Evolutionary conservation across 1,140 invertebrate genomes (phyloP).

Genomic region (Nymphalis io): DNA sequence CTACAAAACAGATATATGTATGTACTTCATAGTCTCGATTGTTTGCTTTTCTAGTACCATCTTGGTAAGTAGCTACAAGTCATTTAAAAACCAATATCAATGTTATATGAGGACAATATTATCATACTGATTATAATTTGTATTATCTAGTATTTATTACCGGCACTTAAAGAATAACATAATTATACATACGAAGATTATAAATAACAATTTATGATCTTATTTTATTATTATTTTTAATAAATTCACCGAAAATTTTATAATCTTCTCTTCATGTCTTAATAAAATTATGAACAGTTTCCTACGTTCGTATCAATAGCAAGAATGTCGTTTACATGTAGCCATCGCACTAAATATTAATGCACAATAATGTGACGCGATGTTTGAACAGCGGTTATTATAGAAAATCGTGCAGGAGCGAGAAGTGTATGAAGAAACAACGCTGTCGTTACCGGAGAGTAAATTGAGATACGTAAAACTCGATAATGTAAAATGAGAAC

Average conservation of each 20-base stretch:
- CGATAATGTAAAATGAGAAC: slow-evolving; percentile 8
- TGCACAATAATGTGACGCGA: slow-evolving; percentile 7
- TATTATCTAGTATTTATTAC: background rate
- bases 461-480: slow-evolving; percentile 8
- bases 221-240: no score
- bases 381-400: slow-evolving; percentile 12
- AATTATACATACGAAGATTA: no score
- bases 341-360: slow-evolving; percentile 10
- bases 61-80: background rate
- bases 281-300: background rate
- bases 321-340: background rate
- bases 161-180: no score
- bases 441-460: slow-evolving; percentile 5
- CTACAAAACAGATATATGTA: slow-evolving; percentile 22
- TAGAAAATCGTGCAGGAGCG: slow-evolving; percentile 11
- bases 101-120: slow-evolving; percentile 1
- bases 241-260: no score
- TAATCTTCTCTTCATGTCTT: background rate
- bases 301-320: background rate
- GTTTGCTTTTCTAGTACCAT: background rate
- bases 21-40: slow-evolving; percentile 7
- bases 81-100: background rate
- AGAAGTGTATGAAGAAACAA: slow-evolving; percentile 2
- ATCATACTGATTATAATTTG: background rate
- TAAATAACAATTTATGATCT: no score